phyloP scores from a whole-genome alignment of 2,888 invertebrate genomes.

The Chesias legatella region DNA sequence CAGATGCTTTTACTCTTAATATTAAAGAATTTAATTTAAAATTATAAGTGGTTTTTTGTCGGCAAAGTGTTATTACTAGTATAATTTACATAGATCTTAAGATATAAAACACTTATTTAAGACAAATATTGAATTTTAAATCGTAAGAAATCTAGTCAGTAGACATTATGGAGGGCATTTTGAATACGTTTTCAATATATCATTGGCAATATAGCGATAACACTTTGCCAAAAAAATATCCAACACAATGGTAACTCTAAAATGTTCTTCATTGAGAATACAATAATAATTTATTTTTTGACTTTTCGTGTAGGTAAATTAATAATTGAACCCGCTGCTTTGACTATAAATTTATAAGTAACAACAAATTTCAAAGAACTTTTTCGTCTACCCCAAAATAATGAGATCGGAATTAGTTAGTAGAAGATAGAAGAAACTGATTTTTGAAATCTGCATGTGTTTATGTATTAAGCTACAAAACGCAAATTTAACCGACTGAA shows the following conservation, averaged over 20 bases:
- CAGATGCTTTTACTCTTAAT: slow-evolving; percentile 37
- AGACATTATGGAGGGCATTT: slow-evolving; percentile 14
- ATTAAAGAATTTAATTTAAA: slow-evolving; percentile 20
- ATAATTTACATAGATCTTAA: not conserved
- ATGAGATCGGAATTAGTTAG: slow-evolving; percentile 50
- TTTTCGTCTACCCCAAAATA: slow-evolving; percentile 37
- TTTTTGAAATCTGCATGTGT: slow-evolving; percentile 9
- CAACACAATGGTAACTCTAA: slow-evolving; percentile 14
- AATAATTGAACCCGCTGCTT: too few species aligned
- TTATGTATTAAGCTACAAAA: slow-evolving; percentile 11
- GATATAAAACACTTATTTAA: not conserved
- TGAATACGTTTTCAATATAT: slow-evolving; percentile 8
- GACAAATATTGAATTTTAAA: slow-evolving; percentile 6
- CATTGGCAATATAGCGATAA: not conserved
- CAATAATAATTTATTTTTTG: too few species aligned
- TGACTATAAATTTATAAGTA: too few species aligned
- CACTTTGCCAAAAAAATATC: slow-evolving; percentile 11
- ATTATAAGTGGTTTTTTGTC: slow-evolving; percentile 19
- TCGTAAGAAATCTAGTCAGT: slow-evolving; percentile 13
- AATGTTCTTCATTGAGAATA: not conserved
- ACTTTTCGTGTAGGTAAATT: too few species aligned
- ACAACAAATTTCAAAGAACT: slow-evolving; percentile 36
- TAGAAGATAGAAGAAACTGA: slow-evolving; percentile 15
- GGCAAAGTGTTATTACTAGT: slow-evolving; percentile 12
- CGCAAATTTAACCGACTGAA: too few species aligned